Conservation (phyloP, 2,113 vertebrate genomes). For the Cyanocitta stelleri region DNA sequence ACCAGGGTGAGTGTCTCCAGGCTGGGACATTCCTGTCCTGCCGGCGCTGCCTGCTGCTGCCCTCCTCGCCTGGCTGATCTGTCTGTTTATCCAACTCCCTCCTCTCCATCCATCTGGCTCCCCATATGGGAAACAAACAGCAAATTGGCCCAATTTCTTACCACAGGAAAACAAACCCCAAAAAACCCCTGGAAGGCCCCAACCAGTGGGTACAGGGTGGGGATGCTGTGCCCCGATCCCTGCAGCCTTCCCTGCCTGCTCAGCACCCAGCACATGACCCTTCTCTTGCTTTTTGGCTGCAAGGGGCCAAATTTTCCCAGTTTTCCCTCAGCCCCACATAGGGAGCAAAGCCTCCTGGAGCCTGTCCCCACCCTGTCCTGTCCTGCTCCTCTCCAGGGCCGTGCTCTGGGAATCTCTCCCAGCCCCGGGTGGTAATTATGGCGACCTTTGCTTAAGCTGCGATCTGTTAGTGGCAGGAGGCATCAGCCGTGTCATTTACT, state of each 20-base stretch:
- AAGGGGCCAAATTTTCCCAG: neutral
- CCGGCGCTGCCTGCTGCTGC: neutral
- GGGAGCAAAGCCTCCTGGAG: neutral
- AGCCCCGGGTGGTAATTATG: neutral
- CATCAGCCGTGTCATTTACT: conserved; percentile 54
- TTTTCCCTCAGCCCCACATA: neutral
- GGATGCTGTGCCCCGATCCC: neutral
- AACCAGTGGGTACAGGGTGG: rapidly evolving
- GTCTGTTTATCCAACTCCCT: conserved; percentile 56
- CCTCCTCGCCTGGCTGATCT: neutral
- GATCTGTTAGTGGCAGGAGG: conserved; percentile 42
- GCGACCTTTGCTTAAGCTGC: conserved; percentile 51
- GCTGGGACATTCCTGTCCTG: neutral
- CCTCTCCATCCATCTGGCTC: conserved; percentile 72
- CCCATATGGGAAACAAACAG: conserved; percentile 60
- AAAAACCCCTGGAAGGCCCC: rapidly evolving
- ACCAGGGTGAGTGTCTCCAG: neutral
- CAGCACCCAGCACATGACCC: neutral
- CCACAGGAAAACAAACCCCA: neutral
- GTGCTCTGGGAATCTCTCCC: neutral
- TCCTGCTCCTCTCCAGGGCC: neutral
- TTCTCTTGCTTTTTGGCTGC: neutral
- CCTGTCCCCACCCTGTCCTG: neutral
- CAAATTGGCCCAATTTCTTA: conserved; percentile 53
- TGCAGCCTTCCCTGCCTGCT: neutral